Evolutionary conservation across 2,797 vertebrate species (phyloP).

Genomic region (Enteromius viviparus): DNA sequence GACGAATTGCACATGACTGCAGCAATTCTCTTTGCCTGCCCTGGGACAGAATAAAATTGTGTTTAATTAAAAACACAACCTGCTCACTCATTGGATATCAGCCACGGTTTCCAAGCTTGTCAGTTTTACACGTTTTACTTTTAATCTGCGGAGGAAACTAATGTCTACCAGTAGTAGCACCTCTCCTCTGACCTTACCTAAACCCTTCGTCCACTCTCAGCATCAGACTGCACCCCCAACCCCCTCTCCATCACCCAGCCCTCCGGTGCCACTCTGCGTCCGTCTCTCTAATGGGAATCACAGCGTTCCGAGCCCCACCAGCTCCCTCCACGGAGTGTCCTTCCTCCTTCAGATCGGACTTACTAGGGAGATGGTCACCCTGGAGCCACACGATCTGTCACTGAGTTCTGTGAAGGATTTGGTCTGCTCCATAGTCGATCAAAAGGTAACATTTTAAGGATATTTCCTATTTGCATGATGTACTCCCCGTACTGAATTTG

Average conservation of each 20-base stretch:
- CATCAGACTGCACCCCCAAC: constrained; percentile 81
- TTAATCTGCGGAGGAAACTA: constrained; percentile 79
- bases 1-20: constrained; percentile 21
- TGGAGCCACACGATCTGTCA: constrained; percentile 92
- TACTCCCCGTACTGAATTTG: not conserved
- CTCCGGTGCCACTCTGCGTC: constrained; percentile 83
- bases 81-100: constrained; percentile 49
- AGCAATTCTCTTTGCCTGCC: constrained; percentile 4
- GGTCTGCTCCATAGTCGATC: constrained; percentile 96
- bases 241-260: constrained; percentile 82
- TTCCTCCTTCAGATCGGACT: constrained; percentile 97
- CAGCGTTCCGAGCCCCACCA: constrained; percentile 90
- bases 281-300: constrained; percentile 94
- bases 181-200: constrained; percentile 91
- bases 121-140: constrained; percentile 63
- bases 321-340: constrained; percentile 92
- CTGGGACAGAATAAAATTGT: constrained; percentile 9
- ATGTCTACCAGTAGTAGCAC: constrained; percentile 92
- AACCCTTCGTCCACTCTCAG: constrained; percentile 85
- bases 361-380: constrained; percentile 92
- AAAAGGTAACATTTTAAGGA: constrained; percentile 84
- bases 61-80: constrained; percentile 11
- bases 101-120: constrained; percentile 62
- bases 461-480: not conserved
- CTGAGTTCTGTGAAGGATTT: constrained; percentile 94